phyloP scores from a whole-genome alignment of 1,140 invertebrate genomes.

The Drosophila rufa region DNA sequence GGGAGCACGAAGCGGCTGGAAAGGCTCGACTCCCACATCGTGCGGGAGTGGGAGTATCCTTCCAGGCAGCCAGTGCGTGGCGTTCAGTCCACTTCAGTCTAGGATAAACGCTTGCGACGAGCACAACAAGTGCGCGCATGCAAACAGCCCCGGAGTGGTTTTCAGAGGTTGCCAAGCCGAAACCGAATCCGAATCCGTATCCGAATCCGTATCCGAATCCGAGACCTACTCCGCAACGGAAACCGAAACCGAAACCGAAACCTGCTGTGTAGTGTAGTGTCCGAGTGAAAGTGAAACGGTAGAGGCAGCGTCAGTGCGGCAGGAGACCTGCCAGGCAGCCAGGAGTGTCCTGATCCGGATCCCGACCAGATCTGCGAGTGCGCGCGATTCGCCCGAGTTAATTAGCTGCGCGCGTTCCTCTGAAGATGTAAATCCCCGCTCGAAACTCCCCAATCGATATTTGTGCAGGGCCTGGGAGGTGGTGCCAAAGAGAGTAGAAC shows the following conservation, averaged over 20 bases:
- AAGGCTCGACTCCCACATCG: slow-evolving; percentile 51
- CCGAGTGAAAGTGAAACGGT: slow-evolving; percentile 42
- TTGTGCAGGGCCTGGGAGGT: slow-evolving; percentile 37
- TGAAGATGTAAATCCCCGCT: slow-evolving; percentile 64
- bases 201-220: not conserved
- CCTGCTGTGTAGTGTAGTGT: slow-evolving; percentile 55
- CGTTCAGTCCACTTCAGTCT: slow-evolving; percentile 72
- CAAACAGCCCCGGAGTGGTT: slow-evolving; percentile 54
- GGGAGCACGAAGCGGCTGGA: slow-evolving; percentile 38
- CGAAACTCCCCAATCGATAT: slow-evolving; percentile 32
- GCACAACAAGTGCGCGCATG: slow-evolving; percentile 85
- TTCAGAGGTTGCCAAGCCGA: slow-evolving; percentile 29
- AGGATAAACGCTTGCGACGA: slow-evolving; percentile 84
- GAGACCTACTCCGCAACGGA: slow-evolving; percentile 1
- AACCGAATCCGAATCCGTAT: slow-evolving; percentile 4
- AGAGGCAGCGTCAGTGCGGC: slow-evolving; percentile 16
- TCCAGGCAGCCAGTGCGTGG: slow-evolving; percentile 57
- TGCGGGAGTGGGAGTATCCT: slow-evolving; percentile 50
- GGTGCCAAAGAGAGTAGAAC: slow-evolving; percentile 65
- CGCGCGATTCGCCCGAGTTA: slow-evolving; percentile 32
- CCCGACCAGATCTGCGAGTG: slow-evolving; percentile 26
- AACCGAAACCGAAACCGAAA: slow-evolving; percentile 7
- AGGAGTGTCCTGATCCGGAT: not conserved
- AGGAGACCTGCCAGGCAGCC: slow-evolving; percentile 38
- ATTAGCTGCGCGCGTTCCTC: slow-evolving; percentile 60